Conservation (phyloP, 2,888 invertebrate genomes). For the Hemistola chrysoprasaria region DNA sequence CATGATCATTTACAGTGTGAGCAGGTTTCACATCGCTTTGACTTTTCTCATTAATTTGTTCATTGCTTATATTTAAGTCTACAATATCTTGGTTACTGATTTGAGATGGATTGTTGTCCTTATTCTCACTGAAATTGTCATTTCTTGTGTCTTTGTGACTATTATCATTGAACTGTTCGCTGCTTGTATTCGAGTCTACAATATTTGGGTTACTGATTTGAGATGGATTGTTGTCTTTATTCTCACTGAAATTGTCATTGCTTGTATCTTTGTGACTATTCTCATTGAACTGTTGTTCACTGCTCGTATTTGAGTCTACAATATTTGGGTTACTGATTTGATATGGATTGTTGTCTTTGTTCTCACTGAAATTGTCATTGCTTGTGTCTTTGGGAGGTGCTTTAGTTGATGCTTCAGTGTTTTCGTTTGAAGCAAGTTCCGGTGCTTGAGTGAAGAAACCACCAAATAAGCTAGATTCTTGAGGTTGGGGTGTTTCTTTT, state of each 20-base stretch:
- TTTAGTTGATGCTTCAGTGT: not conserved
- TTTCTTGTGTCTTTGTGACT: not conserved
- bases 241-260: constrained; percentile 1
- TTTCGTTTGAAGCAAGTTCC: not conserved
- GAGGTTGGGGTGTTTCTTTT: not conserved
- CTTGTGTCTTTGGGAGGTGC: not conserved
- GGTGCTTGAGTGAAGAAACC: constrained; percentile 5
- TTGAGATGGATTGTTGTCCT: not conserved
- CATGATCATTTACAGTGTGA: constrained; percentile 2
- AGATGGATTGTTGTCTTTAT: not conserved
- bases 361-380: constrained; percentile 1
- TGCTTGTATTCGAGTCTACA: not conserved
- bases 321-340: constrained; percentile 1
- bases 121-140: constrained; percentile 2
- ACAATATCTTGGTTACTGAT: constrained; percentile 1
- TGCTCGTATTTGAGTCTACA: not conserved
- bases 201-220: constrained; percentile 1
- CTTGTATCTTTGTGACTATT: no score
- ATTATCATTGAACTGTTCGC: no score
- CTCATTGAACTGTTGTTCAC: no score
- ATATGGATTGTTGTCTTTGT: not conserved
- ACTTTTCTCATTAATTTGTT: constrained; percentile 3
- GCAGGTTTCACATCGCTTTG: not conserved
- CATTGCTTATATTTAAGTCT: not conserved
- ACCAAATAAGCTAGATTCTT: constrained; percentile 3